Conservation (phyloP, 2,113 vertebrate species). For the Corythornis vintsioides region DNA sequence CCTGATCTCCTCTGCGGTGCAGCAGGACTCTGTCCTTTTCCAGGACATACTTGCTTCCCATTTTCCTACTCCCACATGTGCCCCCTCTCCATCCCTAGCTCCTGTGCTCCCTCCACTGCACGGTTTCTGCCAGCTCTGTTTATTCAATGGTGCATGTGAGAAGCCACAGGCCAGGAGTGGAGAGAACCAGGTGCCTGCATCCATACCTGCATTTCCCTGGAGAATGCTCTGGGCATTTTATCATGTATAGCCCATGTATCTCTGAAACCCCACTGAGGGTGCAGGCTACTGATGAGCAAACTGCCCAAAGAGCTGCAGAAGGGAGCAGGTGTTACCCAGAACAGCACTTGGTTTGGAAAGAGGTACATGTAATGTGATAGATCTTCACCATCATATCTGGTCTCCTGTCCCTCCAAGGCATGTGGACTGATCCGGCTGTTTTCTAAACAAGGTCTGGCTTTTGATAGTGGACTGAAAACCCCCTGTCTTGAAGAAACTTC, state of each 20-base stretch:
- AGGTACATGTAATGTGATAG: accelerated
- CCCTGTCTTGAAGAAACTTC: background rate
- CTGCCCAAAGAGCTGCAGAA: background rate
- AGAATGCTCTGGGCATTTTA: background rate
- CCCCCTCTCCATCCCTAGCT: background rate
- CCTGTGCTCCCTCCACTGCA: background rate
- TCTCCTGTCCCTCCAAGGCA: background rate
- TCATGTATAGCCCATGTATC: background rate
- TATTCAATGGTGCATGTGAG: background rate
- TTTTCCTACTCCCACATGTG: background rate
- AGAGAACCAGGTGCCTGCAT: background rate
- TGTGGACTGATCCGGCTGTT: background rate
- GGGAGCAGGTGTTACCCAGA: background rate
- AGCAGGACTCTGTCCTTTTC: background rate
- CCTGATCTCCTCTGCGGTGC: background rate
- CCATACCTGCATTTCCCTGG: background rate
- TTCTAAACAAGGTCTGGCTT: background rate
- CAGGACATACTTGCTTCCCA: background rate
- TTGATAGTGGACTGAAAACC: accelerated
- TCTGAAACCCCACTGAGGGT: accelerated
- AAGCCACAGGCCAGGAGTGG: background rate
- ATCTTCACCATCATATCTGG: background rate
- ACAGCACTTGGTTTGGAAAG: background rate
- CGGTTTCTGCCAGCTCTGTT: background rate
- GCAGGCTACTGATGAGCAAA: background rate